Evolutionary conservation across 2,888 invertebrate species (phyloP).

Genomic region (Heliconius aoede): DNA sequence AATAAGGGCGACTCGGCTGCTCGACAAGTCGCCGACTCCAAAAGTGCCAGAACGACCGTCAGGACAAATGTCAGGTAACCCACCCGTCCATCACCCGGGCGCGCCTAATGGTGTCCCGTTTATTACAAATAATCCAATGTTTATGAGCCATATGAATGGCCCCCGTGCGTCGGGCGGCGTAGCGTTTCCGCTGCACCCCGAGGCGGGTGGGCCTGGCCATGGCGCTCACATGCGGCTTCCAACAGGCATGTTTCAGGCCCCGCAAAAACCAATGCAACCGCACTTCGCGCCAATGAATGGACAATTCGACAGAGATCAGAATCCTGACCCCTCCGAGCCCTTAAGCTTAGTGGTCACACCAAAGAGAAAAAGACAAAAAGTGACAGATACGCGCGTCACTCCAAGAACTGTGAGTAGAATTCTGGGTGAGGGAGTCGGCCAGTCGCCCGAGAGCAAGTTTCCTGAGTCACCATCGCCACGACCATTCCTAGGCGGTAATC

Average conservation of each 20-base stretch:
- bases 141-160: conserved; percentile 83
- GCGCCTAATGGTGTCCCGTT: conserved; percentile 78
- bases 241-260: conserved; percentile 92
- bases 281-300: conserved; percentile 87
- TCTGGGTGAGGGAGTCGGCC: conserved; percentile 90
- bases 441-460: conserved; percentile 85
- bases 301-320: conserved; percentile 86
- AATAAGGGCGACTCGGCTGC: conserved; percentile 90
- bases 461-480: conserved; percentile 89
- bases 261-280: conserved; percentile 89
- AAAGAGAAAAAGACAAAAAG: conserved; percentile 98
- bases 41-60: conserved; percentile 87
- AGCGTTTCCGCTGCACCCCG: conserved; percentile 88
- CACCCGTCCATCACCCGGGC: conserved; percentile 79
- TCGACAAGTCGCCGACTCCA: conserved; percentile 91
- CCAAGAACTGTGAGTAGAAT: conserved; percentile 95
- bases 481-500: conserved; percentile 92
- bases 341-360: conserved; percentile 97
- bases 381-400: conserved; percentile 96
- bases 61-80: conserved; percentile 83
- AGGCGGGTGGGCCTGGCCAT: conserved; percentile 80
- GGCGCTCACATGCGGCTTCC: conserved; percentile 84
- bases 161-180: conserved; percentile 85
- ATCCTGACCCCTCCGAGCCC: conserved; percentile 96
- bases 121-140: conserved; percentile 75